Evolutionary conservation across 2,113 vertebrate genomes (phyloP).

Genomic region (Pterocles burchelli): DNA sequence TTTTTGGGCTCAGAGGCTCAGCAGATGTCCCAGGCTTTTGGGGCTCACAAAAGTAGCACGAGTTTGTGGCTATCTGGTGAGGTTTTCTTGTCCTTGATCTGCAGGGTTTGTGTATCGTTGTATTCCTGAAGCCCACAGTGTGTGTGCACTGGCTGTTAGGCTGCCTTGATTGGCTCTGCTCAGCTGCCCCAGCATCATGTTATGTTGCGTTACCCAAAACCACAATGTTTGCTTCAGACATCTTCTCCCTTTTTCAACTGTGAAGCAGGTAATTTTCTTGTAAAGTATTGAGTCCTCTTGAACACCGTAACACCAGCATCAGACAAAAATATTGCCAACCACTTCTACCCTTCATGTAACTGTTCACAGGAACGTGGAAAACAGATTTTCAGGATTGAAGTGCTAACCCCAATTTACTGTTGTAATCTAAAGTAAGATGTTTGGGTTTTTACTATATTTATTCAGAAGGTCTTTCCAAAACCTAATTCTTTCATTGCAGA

Average conservation of each 20-base stretch:
- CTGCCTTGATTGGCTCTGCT: background rate
- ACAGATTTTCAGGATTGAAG: background rate
- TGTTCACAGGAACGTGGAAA: background rate
- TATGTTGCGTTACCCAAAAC: background rate
- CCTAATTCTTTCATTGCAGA: background rate
- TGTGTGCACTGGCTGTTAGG: accelerated
- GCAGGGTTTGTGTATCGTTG: background rate
- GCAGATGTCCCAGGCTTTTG: background rate
- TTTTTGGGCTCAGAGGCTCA: background rate
- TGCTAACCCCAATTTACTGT: background rate
- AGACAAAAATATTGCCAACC: background rate
- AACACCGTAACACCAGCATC: background rate
- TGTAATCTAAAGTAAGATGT: background rate
- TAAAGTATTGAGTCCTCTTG: background rate
- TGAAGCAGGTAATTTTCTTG: background rate
- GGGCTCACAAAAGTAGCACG: background rate
- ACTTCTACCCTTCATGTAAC: background rate
- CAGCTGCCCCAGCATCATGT: background rate
- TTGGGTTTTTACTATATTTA: background rate
- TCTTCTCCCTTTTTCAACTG: background rate
- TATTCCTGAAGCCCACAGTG: accelerated
- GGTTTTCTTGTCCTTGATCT: background rate
- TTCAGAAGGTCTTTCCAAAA: background rate
- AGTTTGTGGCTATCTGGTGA: background rate
- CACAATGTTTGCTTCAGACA: background rate